Percentiles rank a stretch among this genome's conserved stretches.
phyloP scores from a whole-genome alignment of 1,140 invertebrate genomes.

The Drosophila leontia region DNA sequence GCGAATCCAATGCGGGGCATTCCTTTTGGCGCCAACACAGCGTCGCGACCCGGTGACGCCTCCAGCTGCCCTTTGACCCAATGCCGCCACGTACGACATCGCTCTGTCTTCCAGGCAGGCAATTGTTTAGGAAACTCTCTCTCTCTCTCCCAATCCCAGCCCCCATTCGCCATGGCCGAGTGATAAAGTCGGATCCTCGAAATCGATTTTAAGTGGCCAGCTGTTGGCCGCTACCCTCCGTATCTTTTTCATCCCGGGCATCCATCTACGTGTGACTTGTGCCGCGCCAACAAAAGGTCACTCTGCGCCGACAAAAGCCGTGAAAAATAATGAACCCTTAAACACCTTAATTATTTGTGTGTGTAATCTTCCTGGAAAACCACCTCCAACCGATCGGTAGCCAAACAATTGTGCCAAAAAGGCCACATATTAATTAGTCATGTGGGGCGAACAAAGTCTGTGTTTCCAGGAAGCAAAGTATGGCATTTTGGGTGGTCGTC shows the following conservation, averaged over 20 bases:
- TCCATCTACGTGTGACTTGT: constrained; percentile 69
- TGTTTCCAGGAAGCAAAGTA: constrained; percentile 57
- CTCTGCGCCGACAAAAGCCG: constrained; percentile 67
- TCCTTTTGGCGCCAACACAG: constrained; percentile 68
- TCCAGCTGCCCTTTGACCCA: constrained; percentile 75
- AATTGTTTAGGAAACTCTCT: constrained; percentile 6
- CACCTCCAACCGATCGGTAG: constrained; percentile 60
- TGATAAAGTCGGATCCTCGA: constrained; percentile 51
- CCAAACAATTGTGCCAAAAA: constrained; percentile 79
- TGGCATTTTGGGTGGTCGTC: constrained; percentile 61
- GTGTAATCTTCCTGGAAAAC: constrained; percentile 69
- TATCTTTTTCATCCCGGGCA: constrained; percentile 12
- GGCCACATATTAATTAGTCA: constrained; percentile 77
- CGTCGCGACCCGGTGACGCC: constrained; percentile 68
- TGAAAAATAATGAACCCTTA: constrained; percentile 78
- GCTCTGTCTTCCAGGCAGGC: constrained; percentile 47
- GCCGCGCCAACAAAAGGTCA: constrained; percentile 60
- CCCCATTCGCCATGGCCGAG: constrained; percentile 70
- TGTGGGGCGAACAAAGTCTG: constrained; percentile 35
- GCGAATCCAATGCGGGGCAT: constrained; percentile 60
- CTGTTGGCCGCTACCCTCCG: constrained; percentile 48
- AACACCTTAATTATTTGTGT: constrained; percentile 80
- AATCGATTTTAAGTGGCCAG: constrained; percentile 75
- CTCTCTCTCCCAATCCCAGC: constrained; percentile 32
- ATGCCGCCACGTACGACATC: constrained; percentile 63